Conservation (phyloP, 2,113 vertebrate species). For the Caranx melampygus region DNA sequence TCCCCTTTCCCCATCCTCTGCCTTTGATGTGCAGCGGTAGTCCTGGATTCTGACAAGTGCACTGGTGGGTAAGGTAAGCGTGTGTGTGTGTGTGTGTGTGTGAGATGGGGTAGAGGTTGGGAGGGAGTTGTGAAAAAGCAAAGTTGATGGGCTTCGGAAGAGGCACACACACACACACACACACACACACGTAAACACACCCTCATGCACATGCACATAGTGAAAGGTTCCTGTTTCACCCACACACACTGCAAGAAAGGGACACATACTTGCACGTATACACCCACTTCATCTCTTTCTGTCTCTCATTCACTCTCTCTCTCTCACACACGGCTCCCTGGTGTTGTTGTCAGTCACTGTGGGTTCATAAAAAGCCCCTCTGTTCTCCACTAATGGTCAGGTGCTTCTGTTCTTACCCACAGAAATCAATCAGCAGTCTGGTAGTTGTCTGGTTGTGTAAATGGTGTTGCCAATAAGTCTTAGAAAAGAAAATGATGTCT, state of each 20-base stretch:
- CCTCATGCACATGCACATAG: conserved; percentile 20
- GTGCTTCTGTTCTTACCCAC: conserved; percentile 64
- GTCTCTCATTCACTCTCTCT: background rate
- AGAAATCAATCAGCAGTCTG: conserved; percentile 74
- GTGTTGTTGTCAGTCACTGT: conserved; percentile 66
- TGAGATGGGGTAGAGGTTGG: background rate
- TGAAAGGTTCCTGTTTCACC: conserved; percentile 29
- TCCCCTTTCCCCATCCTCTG: conserved; percentile 46
- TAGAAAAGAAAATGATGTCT: conserved; percentile 44
- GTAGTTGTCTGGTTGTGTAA: conserved; percentile 54
- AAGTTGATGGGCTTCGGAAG: conserved; percentile 78
- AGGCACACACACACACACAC: conserved; percentile 56
- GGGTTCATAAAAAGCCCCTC: conserved; percentile 59
- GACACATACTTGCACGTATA: conserved; percentile 26
- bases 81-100: conserved; percentile 21
- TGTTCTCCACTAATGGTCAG: conserved; percentile 64
- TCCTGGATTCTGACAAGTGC: conserved; percentile 65
- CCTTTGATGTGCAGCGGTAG: conserved; percentile 78
- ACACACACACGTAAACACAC: conserved; percentile 19
- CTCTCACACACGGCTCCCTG: background rate
- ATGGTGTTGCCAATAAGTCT: conserved; percentile 37
- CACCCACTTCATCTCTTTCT: background rate
- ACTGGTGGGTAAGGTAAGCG: conserved; percentile 38
- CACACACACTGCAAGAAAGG: conserved; percentile 19
- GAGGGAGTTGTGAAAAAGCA: conserved; percentile 67